A percentile compares a stretch with the other conserved stretches of the same genome.
Conservation (phyloP, 2,888 invertebrate genomes). For the Autographa pulchrina region DNA sequence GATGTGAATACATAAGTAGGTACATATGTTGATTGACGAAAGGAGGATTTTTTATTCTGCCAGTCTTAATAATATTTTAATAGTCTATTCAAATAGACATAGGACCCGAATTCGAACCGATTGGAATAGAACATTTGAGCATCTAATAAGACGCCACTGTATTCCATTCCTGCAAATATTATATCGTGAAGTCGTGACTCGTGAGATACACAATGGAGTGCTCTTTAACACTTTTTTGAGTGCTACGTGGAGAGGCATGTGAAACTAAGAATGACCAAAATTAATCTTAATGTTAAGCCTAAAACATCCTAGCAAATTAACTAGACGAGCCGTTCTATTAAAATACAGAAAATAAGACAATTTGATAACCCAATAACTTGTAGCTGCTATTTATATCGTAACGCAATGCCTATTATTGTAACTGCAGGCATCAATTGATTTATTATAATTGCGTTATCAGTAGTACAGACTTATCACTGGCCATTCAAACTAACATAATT, state of each 20-base stretch:
- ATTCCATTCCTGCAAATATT: too few relatives aligned
- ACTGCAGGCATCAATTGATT: slow-evolving; percentile 40
- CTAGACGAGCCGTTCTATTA: too few relatives aligned
- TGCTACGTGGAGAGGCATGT: too few relatives aligned
- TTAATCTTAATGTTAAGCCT: too few relatives aligned
- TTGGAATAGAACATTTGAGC: background rate
- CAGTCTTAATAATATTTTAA: background rate
- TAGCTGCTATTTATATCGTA: slow-evolving; percentile 24
- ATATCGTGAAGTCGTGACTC: too few relatives aligned
- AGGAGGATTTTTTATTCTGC: background rate
- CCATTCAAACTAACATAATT: slow-evolving; percentile 21
- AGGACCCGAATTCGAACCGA: background rate
- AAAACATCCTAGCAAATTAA: too few relatives aligned
- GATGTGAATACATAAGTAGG: background rate
- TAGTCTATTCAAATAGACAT: background rate
- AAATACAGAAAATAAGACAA: too few relatives aligned
- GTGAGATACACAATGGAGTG: too few relatives aligned
- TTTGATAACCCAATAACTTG: slow-evolving; percentile 13
- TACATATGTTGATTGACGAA: slow-evolving; percentile 9
- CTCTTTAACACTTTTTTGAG: too few relatives aligned
- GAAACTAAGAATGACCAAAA: too few relatives aligned
- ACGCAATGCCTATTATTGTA: slow-evolving; percentile 18
- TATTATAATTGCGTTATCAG: slow-evolving; percentile 47
- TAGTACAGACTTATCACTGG: slow-evolving; percentile 16
- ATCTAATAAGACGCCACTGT: too few relatives aligned